A percentile compares a stretch with the other conserved stretches of the same genome.
Conservation (phyloP, 2,113 vertebrate species). For the Phyllopteryx taeniolatus region DNA sequence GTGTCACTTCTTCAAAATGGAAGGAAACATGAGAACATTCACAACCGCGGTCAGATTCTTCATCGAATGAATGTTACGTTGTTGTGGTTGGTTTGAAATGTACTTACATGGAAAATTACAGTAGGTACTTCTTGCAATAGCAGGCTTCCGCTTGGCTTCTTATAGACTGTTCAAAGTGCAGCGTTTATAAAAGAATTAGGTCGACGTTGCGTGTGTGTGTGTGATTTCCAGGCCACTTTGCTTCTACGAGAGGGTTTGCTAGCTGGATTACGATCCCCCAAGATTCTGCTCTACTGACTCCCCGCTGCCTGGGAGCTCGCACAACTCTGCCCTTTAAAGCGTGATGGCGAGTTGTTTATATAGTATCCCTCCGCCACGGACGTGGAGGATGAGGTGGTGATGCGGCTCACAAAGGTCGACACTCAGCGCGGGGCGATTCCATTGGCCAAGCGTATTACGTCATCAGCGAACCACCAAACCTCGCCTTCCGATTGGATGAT, state of each 20-base stretch:
- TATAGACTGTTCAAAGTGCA: not conserved
- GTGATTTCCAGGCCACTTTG: constrained; percentile 52
- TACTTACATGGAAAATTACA: constrained; percentile 65
- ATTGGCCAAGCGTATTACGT: constrained; percentile 59
- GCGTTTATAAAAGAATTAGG: constrained; percentile 27
- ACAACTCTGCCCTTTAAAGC: constrained; percentile 79
- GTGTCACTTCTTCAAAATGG: not conserved
- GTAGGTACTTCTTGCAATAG: constrained; percentile 42
- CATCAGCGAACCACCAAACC: constrained; percentile 10
- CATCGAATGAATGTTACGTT: not conserved
- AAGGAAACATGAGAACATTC: not conserved
- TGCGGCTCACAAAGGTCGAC: constrained; percentile 72
- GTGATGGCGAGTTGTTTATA: constrained; percentile 63
- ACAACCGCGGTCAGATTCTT: not conserved
- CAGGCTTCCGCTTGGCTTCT: constrained; percentile 21
- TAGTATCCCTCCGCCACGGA: constrained; percentile 74
- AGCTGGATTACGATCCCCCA: constrained; percentile 15
- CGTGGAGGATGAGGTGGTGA: constrained; percentile 67
- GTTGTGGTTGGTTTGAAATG: not conserved
- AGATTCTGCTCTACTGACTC: constrained; percentile 39
- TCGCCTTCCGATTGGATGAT: constrained; percentile 44
- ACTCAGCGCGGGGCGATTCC: constrained; percentile 31
- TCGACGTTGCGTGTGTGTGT: not conserved
- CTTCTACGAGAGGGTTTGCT: constrained; percentile 24
- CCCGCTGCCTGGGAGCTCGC: constrained; percentile 76